Conservation (phyloP, 2,797 vertebrate genomes). For the Lacerta agilis region DNA sequence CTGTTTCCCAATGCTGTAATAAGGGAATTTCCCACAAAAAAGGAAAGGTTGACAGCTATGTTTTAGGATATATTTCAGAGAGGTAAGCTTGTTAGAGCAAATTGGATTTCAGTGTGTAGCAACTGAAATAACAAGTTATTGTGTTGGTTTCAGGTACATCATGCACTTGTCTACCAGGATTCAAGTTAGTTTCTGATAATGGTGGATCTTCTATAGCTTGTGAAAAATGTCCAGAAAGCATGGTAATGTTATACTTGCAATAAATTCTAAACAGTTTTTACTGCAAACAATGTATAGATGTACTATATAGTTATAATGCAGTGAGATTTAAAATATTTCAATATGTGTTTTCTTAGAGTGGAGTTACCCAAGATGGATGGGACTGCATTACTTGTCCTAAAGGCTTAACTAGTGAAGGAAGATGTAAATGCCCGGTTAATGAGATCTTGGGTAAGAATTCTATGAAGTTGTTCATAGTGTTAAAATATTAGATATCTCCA, state of each 20-base stretch:
- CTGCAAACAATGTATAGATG: not conserved
- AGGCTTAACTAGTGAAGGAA: constrained; percentile 82
- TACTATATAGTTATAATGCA: not conserved
- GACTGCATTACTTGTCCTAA: constrained; percentile 89
- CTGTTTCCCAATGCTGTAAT: too few species aligned
- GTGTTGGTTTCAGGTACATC: constrained; percentile 72
- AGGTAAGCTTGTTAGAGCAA: not conserved
- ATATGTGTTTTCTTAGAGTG: constrained; percentile 77
- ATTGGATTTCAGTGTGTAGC: constrained; percentile 34
- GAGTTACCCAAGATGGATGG: constrained; percentile 90
- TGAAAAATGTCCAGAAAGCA: constrained; percentile 85
- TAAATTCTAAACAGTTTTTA: constrained; percentile 9
- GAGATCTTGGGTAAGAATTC: constrained; percentile 86
- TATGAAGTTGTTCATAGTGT: constrained; percentile 13
- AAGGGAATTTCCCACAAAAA: too few species aligned
- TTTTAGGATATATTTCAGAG: not conserved
- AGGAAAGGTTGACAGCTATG: too few species aligned
- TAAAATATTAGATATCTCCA: constrained; percentile 2
- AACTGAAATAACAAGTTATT: constrained; percentile 8
- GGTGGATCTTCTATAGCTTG: constrained; percentile 80
- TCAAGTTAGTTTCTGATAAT: constrained; percentile 81
- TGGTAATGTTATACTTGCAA: constrained; percentile 59
- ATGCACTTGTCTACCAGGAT: constrained; percentile 87
- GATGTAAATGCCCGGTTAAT: constrained; percentile 84
- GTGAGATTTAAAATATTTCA: not conserved